Conservation (phyloP, 1,140 invertebrate genomes). For the Diploscapter pachys region DNA sequence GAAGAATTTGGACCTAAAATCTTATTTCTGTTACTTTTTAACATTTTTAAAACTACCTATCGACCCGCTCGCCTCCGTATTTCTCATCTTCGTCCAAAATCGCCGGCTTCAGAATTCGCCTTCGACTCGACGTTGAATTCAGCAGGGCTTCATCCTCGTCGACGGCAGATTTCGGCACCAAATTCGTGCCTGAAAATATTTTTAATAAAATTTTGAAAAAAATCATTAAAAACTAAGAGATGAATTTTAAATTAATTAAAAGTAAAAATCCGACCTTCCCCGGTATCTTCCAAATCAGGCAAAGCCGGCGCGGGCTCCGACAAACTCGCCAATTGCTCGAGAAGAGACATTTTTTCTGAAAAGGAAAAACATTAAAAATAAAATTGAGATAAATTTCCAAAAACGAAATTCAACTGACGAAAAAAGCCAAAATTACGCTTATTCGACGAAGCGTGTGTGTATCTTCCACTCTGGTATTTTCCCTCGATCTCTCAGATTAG, state of each 20-base stretch:
- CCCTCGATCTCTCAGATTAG: too few species aligned
- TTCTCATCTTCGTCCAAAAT: slow-evolving; percentile 17
- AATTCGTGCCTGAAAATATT: neutral
- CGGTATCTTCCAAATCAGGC: slow-evolving; percentile 20
- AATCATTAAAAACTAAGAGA: neutral
- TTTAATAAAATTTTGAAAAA: neutral
- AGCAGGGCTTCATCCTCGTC: too few species aligned
- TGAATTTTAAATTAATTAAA: slow-evolving; percentile 6
- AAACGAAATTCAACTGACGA: neutral
- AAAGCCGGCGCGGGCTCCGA: slow-evolving; percentile 16
- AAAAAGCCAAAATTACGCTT: too few species aligned
- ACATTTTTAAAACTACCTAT: slow-evolving; percentile 1
- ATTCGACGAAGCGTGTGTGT: too few species aligned
- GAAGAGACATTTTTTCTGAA: slow-evolving; percentile 17
- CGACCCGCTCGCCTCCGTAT: slow-evolving; percentile 9
- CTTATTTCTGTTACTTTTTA: neutral
- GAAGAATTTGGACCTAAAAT: neutral
- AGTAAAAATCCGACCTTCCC: neutral
- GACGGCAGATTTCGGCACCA: too few species aligned
- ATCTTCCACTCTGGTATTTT: too few species aligned
- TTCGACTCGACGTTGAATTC: neutral
- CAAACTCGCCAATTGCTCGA: slow-evolving; percentile 5
- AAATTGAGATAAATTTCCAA: neutral
- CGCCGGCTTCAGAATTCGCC: neutral
- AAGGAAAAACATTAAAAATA: neutral